Evolutionary conservation across 1,140 invertebrate genomes (phyloP).

Genomic region (Drosophila sechellia): DNA sequence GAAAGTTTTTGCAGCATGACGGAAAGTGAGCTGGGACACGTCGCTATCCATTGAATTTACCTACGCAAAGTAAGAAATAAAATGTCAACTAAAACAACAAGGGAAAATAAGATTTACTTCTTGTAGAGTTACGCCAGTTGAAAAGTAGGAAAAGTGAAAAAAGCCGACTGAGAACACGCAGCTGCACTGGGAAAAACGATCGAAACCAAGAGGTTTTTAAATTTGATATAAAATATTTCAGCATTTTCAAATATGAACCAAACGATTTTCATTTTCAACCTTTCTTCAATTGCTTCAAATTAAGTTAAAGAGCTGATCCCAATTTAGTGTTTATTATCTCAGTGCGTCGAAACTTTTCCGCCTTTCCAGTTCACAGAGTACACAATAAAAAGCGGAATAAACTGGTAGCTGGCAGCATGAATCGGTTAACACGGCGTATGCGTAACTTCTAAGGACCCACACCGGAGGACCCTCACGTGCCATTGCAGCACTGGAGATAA

Average conservation of each 20-base stretch:
- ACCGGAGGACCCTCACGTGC: constrained; percentile 51
- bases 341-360: constrained; percentile 11
- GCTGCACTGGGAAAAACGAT: constrained; percentile 9
- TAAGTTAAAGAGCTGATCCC: neutral
- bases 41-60: constrained; percentile 78
- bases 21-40: constrained; percentile 30
- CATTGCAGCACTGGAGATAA: constrained; percentile 72
- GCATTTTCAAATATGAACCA: neutral
- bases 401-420: constrained; percentile 35
- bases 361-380: constrained; percentile 7
- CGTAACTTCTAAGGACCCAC: constrained; percentile 66
- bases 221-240: neutral
- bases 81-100: constrained; percentile 64
- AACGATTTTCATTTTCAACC: neutral
- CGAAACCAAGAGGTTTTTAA: neutral
- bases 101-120: constrained; percentile 39
- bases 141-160: constrained; percentile 7
- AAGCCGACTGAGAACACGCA: constrained; percentile 8
- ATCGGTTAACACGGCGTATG: constrained; percentile 62
- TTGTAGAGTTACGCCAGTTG: constrained; percentile 14
- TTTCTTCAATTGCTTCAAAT: neutral
- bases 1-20: constrained; percentile 8
- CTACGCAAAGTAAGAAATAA: constrained; percentile 70
- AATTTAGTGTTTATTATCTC: neutral
- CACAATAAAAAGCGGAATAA: constrained; percentile 32